A percentile compares a stretch with the other conserved stretches of the same genome.
Evolutionary conservation across 1,140 invertebrate genomes (phyloP).

Genomic region (Ephestia elutella): DNA sequence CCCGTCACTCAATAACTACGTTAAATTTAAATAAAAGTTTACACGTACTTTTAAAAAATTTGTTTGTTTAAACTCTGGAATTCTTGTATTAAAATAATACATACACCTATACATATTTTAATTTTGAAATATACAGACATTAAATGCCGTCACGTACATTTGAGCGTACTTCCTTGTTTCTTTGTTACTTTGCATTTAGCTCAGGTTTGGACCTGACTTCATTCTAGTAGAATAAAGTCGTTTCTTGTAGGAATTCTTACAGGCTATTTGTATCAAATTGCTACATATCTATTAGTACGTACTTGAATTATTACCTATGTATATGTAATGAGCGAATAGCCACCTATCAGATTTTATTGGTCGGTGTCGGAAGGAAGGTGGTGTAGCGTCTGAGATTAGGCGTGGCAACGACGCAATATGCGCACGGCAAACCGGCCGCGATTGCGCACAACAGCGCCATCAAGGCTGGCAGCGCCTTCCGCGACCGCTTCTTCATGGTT

Average conservation of each 20-base stretch:
- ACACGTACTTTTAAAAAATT: neutral
- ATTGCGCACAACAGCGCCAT: constrained; percentile 68
- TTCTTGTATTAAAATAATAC: neutral
- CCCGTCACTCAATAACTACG: constrained; percentile 62
- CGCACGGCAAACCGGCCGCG: constrained; percentile 60
- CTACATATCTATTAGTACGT: too few relatives aligned
- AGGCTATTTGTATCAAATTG: too few relatives aligned
- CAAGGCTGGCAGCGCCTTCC: constrained; percentile 65
- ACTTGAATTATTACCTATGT: neutral
- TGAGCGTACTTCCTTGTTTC: neutral
- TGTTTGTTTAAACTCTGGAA: neutral
- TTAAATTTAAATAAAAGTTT: constrained; percentile 61
- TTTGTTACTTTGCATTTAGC: neutral
- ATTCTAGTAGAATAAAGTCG: too few relatives aligned
- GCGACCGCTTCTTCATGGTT: constrained; percentile 59
- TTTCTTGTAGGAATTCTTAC: too few relatives aligned
- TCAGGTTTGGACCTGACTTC: too few relatives aligned
- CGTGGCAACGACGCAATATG: constrained; percentile 51
- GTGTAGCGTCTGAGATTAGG: constrained; percentile 48
- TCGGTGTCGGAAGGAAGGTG: constrained; percentile 30
- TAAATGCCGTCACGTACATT: neutral
- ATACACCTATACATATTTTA: neutral
- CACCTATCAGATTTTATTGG: constrained; percentile 2
- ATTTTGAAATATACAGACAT: neutral
- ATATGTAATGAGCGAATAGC: neutral